Evolutionary conservation across 2,797 vertebrate species (phyloP).

Genomic region (Fratercula arctica): DNA sequence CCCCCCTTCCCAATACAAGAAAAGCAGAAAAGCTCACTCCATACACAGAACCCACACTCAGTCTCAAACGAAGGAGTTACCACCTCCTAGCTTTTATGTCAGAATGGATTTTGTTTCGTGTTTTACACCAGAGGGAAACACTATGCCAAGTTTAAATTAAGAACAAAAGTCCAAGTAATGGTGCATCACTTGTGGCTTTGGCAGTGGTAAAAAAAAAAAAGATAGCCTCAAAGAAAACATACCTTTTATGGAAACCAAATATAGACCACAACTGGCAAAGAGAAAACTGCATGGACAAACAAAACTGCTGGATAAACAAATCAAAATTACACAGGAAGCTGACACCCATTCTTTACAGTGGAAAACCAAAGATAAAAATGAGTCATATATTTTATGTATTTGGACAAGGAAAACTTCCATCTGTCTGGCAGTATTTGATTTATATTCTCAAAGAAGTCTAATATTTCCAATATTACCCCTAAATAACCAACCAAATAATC

Average conservation of each 20-base stretch:
- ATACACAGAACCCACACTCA: neutral
- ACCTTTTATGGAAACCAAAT: constrained; percentile 92
- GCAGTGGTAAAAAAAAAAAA: constrained; percentile 65
- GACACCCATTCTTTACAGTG: constrained; percentile 78
- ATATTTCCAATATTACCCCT: constrained; percentile 75
- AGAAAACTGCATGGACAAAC: constrained; percentile 87
- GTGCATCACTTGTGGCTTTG: constrained; percentile 91
- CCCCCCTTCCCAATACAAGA: neutral
- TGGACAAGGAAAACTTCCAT: constrained; percentile 72
- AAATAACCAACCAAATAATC: constrained; percentile 69
- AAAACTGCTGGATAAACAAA: constrained; percentile 90
- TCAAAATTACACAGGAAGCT: constrained; percentile 82
- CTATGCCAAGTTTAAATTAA: constrained; percentile 88
- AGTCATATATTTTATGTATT: constrained; percentile 78
- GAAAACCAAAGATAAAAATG: constrained; percentile 82
- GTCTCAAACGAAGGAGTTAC: constrained; percentile 63
- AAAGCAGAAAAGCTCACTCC: constrained; percentile 23
- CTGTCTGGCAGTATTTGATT: constrained; percentile 69
- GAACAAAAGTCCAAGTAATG: constrained; percentile 86
- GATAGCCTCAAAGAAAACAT: constrained; percentile 88
- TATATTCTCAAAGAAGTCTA: constrained; percentile 70
- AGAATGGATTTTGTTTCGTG: constrained; percentile 77
- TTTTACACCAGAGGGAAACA: constrained; percentile 76
- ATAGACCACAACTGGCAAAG: constrained; percentile 82
- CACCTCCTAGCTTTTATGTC: constrained; percentile 72